Base-by-base conservation (phyloP, 1,140 invertebrate genomes). In the Brachionus koreanus region DNA sequence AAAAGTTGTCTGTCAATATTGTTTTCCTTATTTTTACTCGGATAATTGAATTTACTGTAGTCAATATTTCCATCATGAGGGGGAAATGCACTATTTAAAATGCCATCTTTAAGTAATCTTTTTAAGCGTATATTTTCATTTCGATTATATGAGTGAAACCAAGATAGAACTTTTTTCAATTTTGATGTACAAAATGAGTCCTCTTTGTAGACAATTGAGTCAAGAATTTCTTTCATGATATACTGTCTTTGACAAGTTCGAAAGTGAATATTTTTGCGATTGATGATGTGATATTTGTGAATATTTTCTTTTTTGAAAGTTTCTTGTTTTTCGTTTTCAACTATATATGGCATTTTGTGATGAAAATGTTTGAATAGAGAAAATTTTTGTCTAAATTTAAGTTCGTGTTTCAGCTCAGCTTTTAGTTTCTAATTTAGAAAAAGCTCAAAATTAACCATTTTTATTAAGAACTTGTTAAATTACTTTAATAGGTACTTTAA, bases 31-130 rank as follows among this genome's bases (percentile, higher is more conserved):
- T 65, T 79, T 16, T 25, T 49, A 3, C 25, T 39, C 12, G 37
- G 37, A 25, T 35, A 65, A 29, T 39, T 79, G 13, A 79, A 61
- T 61, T 7, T 61, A 42, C 23, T 42, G 19, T 61, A 74, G 43
- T 74, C 69, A 49, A 74, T 74, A 29, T 46, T 74, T 25, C 69
- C 69, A 25, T 82, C 65, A 42, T 82, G 82, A n/a, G 72, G 33
- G 2, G 82, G 82, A 74, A 72, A 82, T 25, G 82, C 82, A n/a
- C 29, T n/a, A 16, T 52, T 39, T 16, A 67, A 16, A 3, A 82
- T 42, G 19, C 61, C 61, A 7, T 82, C 65, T n/a, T 82, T 65
- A 19, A 82, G 33, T 33, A 82, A 29, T 23, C 61, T 79, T 42
- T 37, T 25, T 42, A 79, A 61, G 12, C 76, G 19, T 9, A 61